A percentile compares a stretch with the other conserved stretches of the same genome.
These are phyloP conservation scores for Drosophila anomelani DNA, from an alignment of 2,888 invertebrate species.

Conservation along the genomic window DNA sequence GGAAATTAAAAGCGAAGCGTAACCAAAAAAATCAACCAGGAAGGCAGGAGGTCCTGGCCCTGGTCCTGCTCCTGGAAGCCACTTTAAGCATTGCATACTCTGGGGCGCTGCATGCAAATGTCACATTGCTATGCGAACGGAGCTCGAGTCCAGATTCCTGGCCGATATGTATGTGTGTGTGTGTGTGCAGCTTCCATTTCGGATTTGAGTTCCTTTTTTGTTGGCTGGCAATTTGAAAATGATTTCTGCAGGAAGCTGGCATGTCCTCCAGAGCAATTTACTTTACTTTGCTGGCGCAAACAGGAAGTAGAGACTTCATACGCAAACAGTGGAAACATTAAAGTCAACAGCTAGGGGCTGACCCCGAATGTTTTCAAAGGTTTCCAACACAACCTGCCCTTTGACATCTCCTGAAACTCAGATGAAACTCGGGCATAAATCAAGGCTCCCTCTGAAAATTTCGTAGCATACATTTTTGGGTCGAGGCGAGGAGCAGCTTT, in stretches of 20 bases:
- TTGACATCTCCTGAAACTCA: slow-evolving; percentile 41
- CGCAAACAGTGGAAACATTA: slow-evolving; percentile 34
- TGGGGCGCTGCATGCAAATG: slow-evolving; percentile 73
- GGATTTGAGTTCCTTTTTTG: slow-evolving; percentile 45
- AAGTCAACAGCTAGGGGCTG: slow-evolving; percentile 56
- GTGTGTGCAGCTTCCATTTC: slow-evolving; percentile 32
- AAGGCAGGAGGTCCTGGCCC: slow-evolving; percentile 7
- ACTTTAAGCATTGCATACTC: slow-evolving; percentile 67
- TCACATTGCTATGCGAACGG: slow-evolving; percentile 65
- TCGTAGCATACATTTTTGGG: slow-evolving; percentile 50
- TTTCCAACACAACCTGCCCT: slow-evolving; percentile 24
- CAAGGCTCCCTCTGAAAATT: slow-evolving; percentile 12
- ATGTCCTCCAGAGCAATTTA: slow-evolving; percentile 76
- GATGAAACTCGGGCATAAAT: slow-evolving; percentile 14
- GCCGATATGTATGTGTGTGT: slow-evolving; percentile 6
- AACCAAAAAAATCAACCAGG: slow-evolving; percentile 63
- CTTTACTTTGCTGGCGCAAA: slow-evolving; percentile 62
- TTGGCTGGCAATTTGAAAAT: slow-evolving; percentile 75
- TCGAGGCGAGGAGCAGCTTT: slow-evolving; percentile 48
- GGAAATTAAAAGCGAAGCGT: slow-evolving; percentile 72
- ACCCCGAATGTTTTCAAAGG: slow-evolving; percentile 58
- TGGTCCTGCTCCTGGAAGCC: slow-evolving; percentile 11
- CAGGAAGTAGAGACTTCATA: slow-evolving; percentile 64
- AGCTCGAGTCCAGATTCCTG: slow-evolving; percentile 30
- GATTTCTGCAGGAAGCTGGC: slow-evolving; percentile 77